Evolutionary conservation across 2,797 vertebrate genomes (phyloP), one percentile per base, ranked within the genome.

Genomic region (Cynopterus sphinx): DNA sequence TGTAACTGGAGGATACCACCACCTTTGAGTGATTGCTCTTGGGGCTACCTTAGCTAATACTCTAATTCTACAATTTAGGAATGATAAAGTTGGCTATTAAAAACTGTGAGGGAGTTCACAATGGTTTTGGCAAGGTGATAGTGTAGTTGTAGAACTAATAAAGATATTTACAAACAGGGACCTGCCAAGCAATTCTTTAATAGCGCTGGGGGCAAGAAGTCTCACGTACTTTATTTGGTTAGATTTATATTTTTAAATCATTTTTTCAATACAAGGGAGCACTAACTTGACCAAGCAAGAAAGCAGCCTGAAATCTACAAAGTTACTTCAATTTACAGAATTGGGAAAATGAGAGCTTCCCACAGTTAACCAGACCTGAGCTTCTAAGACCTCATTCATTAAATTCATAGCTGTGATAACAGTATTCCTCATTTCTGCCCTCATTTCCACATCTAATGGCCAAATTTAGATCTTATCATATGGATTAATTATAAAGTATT

Each of bases 401-500:
- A 83, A 51, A 78, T 84, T 94, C 43, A 81, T 59, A 85, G 73
- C 71, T 94, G 19, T 92, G n/a, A 86, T 81, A 81, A 55, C 19
- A 92, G 9, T 51, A 28, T 61, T 11, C 39, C 36, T 87, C 79
- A 87, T 81, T 81, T 90, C 26, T 90, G 36, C 43, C 63, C 49
- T 90, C 51, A 87, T 95, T 94, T 94, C 33, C 21, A 84, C 8
- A 92, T 70, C 57, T 74, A 74, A 39, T 90, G 43, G 39, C 65
- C 36, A 90, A 87, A 65, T 51, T 90, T 36, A 87, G 70, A 63
- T 87, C 31, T 95, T 75, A 85, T 43, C 39, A 92, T 2, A 65
- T 68, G 55, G 74, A 61, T 92, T 65, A 78, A 79, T 87, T 49
- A 57, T 39, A 92, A 92, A 86, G 26, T 73, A 73, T 94, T 91